A percentile compares a stretch with the other conserved stretches of the same genome.
Evolutionary conservation across 2,113 vertebrate species (phyloP).

Genomic region (Nibea coibor): DNA sequence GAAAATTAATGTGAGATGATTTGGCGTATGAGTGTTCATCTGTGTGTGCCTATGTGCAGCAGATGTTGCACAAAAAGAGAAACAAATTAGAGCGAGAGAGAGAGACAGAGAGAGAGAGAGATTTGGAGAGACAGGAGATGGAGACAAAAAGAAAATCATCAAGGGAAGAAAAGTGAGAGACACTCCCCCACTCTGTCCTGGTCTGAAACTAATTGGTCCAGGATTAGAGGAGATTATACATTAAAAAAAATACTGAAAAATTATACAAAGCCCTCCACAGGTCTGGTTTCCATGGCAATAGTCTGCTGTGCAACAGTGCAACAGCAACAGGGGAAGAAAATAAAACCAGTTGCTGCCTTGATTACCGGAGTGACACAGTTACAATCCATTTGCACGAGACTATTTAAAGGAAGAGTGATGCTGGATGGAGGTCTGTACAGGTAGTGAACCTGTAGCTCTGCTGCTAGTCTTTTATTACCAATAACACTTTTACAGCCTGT

Average conservation of each 20-base stretch:
- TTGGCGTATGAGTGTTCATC: slow-evolving; percentile 12
- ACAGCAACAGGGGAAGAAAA: slow-evolving; percentile 60
- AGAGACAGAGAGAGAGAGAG: slow-evolving; percentile 3
- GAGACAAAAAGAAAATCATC: slow-evolving; percentile 39
- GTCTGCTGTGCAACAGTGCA: slow-evolving; percentile 56
- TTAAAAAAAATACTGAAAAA: slow-evolving; percentile 57
- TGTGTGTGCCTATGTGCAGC: slow-evolving; percentile 28
- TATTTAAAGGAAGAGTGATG: background rate
- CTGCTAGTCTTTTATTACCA: background rate
- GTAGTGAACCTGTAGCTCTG: slow-evolving; percentile 31
- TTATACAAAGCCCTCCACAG: slow-evolving; percentile 65
- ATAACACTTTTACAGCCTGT: slow-evolving; percentile 14
- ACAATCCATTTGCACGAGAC: background rate
- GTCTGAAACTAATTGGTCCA: slow-evolving; percentile 78
- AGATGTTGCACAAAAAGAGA: slow-evolving; percentile 14
- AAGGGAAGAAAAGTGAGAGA: slow-evolving; percentile 35
- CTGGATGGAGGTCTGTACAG: slow-evolving; percentile 5
- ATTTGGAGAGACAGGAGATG: slow-evolving; percentile 19
- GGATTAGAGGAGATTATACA: slow-evolving; percentile 79
- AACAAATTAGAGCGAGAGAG: slow-evolving; percentile 17
- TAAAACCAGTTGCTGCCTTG: slow-evolving; percentile 58
- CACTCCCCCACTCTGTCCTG: slow-evolving; percentile 55
- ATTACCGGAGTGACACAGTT: slow-evolving; percentile 35
- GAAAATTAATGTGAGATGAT: slow-evolving; percentile 56
- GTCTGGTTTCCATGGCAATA: slow-evolving; percentile 75